Evolutionary conservation across 2,888 invertebrate genomes (phyloP), one percentile per base, ranked within the genome.

Genomic region (Hydrotaea diabolus): DNA sequence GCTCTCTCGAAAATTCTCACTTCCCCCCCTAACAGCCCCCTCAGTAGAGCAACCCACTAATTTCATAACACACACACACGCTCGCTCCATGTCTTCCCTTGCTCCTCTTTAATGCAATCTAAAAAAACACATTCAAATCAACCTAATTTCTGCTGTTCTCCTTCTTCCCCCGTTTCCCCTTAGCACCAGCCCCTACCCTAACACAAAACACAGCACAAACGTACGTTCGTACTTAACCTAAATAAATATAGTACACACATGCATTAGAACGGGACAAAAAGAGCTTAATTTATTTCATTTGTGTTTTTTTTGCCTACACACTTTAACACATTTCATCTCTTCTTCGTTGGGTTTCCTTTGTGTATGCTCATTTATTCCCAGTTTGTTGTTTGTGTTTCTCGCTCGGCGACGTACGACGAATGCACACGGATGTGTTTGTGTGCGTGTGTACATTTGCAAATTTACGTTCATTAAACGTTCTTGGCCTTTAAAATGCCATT

Each of bases 401-500:
- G 9, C 36, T 36, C 8, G n/a, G n/a, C n/a, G n/a, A n/a, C n/a
- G n/a, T n/a, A n/a, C n/a, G 31, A 31, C 31, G 31, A 31, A 31
- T 2, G 31, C 31, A 31, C 31, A 31, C 31, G 7, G 2, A 31
- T 7, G 7, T 7, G 7, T 31, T 2, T 31, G 31, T 31, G 31
- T 31, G 31, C 31, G 31, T 31, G 31, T 66, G 23, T 55, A 39
- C 57, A 59, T 78, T 55, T 55, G 31, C 39, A 13, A 26, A 74
- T 39, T 64, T 13, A 0, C 69, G 69, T 85, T 85, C 77, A 71
- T 71, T 75, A 84, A 82, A 79, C 74, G 88, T 87, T 90, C 92
- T 92, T 91, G 91, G 92, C 91, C 91, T 90, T 90, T 90, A 85
- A 91, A 89, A 90, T 87, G 83, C 86, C 89, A 89, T 89, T 91